Conservation (phyloP, 2,113 vertebrate genomes). For the Cheirogaleus medius region DNA sequence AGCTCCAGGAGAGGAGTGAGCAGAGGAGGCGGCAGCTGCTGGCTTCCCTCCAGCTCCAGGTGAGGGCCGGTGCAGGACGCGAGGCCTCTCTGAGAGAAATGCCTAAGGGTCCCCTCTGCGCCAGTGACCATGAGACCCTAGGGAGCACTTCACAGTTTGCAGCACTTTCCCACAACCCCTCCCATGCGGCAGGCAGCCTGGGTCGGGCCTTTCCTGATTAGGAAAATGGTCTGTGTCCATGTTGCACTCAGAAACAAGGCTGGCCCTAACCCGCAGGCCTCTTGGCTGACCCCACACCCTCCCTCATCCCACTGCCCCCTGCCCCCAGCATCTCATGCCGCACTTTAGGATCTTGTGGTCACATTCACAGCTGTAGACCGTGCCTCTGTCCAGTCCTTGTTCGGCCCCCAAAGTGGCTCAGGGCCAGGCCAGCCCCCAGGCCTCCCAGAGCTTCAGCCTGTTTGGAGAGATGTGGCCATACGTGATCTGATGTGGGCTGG, state of each 20-base stretch:
- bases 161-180: background rate
- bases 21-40: constrained; percentile 84
- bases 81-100: fast-evolving
- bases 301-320: background rate
- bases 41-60: constrained; percentile 90
- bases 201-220: background rate
- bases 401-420: background rate
- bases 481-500: fast-evolving
- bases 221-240: background rate
- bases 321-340: background rate
- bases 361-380: background rate
- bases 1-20: constrained; percentile 83
- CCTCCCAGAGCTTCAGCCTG: background rate
- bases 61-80: background rate
- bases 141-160: background rate
- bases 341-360: background rate
- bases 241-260: background rate
- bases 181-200: background rate
- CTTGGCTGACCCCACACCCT: background rate
- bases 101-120: too few species aligned
- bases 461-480: background rate
- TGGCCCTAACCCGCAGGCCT: background rate
- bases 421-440: background rate
- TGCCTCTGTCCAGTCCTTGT: background rate
- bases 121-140: fast-evolving